phyloP scores from a whole-genome alignment of 1,140 invertebrate species.

The Rhynchophorus ferrugineus region DNA sequence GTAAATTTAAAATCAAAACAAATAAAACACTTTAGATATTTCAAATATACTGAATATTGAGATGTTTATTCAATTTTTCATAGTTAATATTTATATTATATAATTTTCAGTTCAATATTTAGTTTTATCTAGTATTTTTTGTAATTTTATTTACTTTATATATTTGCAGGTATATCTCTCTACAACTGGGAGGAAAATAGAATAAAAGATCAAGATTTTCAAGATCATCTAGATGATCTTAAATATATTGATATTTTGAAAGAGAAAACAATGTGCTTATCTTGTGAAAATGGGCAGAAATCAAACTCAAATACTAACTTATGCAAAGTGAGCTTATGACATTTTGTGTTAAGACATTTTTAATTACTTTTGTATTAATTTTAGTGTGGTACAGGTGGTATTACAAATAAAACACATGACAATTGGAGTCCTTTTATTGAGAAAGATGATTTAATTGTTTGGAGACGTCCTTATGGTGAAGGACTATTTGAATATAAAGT shows the following conservation, averaged over 20 bases:
- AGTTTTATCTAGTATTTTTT: constrained; percentile 18
- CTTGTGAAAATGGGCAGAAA: constrained; percentile 27
- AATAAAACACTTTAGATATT: too few species aligned
- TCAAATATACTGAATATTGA: too few species aligned
- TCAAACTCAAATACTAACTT: constrained; percentile 14
- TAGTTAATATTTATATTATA: too few species aligned
- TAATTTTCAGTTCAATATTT: too few species aligned
- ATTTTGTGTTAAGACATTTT: background rate
- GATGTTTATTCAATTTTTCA: too few species aligned
- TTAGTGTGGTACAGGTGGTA: constrained; percentile 17
- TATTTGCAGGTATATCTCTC: constrained; percentile 24
- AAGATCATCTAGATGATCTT: constrained; percentile 45
- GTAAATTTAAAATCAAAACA: too few species aligned
- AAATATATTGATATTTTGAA: constrained; percentile 45
- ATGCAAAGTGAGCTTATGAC: constrained; percentile 5
- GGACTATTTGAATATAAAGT: constrained; percentile 80
- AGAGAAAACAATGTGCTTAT: constrained; percentile 47
- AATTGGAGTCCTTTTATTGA: constrained; percentile 74
- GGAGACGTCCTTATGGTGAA: constrained; percentile 60
- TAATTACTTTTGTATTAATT: background rate
- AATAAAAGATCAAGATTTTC: constrained; percentile 47
- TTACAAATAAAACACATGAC: constrained; percentile 39
- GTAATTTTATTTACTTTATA: background rate
- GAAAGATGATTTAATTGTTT: constrained; percentile 70
- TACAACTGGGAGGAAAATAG: constrained; percentile 51